Conservation (phyloP, 2,888 invertebrate genomes). For the Amphimallon solstitiale region DNA sequence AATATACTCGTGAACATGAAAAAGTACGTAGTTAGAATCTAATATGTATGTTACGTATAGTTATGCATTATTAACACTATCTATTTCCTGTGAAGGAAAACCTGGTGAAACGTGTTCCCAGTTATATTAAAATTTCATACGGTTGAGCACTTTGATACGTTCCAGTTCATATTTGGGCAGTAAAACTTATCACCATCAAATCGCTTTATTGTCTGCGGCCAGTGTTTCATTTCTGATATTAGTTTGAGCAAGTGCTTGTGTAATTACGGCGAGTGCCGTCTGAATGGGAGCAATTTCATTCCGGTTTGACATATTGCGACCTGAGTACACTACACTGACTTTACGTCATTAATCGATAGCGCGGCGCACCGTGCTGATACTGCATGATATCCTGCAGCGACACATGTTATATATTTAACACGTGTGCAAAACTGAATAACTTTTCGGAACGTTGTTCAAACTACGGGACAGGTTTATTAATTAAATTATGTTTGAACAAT, state of each 20-base stretch:
- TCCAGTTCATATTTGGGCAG: slow-evolving; percentile 33
- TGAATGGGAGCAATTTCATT: slow-evolving; percentile 39
- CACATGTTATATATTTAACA: slow-evolving; percentile 1
- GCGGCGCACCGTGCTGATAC: neutral
- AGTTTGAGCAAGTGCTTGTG: slow-evolving; percentile 38
- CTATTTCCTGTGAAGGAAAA: too few species aligned
- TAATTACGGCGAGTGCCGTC: slow-evolving; percentile 38
- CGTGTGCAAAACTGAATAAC: neutral
- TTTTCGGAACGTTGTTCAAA: too few species aligned
- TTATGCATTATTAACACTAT: too few species aligned
- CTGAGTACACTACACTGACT: neutral
- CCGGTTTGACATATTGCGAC: slow-evolving; percentile 38
- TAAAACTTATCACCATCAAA: slow-evolving; percentile 38
- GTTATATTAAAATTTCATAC: too few species aligned
- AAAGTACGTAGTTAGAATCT: too few species aligned
- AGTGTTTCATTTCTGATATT: slow-evolving; percentile 41
- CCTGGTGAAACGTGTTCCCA: neutral
- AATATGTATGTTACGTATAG: too few species aligned
- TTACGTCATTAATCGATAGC: neutral
- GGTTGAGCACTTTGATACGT: slow-evolving; percentile 1
- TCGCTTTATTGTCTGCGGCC: slow-evolving; percentile 38
- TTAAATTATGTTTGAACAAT: too few species aligned
- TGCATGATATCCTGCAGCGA: neutral
- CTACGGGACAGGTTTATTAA: too few species aligned
- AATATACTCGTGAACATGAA: too few species aligned